phyloP scores from a whole-genome alignment of 2,113 vertebrate species.

The Scomber japonicus region DNA sequence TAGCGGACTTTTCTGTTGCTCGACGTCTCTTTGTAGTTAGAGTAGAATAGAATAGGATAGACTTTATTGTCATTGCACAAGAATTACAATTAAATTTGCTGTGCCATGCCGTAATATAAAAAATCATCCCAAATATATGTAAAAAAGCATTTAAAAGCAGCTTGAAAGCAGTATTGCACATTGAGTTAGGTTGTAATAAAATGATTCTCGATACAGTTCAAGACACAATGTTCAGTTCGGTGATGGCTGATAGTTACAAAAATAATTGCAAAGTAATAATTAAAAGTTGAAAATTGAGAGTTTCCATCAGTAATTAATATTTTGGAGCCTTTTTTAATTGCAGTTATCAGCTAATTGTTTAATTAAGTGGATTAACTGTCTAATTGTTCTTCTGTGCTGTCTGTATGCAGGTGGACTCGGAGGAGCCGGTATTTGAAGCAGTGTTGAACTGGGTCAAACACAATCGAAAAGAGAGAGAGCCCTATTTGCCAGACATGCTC shows the following conservation, averaged over 20 bases:
- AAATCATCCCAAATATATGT: too few species aligned
- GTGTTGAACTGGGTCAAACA: slow-evolving; percentile 99
- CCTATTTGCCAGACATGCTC: slow-evolving; percentile 92
- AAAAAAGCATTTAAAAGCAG: too few species aligned
- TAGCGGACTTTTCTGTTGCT: background rate
- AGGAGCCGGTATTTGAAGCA: slow-evolving; percentile 97
- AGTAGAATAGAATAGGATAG: too few species aligned
- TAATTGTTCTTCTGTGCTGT: slow-evolving; percentile 14
- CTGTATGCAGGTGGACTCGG: slow-evolving; percentile 92
- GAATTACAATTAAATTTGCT: too few species aligned
- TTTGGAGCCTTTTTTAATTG: background rate
- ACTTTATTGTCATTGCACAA: too few species aligned
- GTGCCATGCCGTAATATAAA: too few species aligned
- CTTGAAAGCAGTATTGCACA: too few species aligned
- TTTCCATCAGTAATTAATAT: background rate
- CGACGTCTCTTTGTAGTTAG: background rate
- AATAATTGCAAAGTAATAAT: background rate
- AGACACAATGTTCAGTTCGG: too few species aligned
- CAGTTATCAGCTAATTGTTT: background rate
- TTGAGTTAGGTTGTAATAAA: too few species aligned
- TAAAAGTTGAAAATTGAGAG: background rate
- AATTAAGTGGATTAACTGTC: background rate
- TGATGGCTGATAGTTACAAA: background rate
- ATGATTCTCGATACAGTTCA: too few species aligned
- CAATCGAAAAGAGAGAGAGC: slow-evolving; percentile 92